These are phyloP conservation scores for Nymphalis polychloros DNA, from an alignment of 2,888 invertebrate species.

Conservation along the genomic window DNA sequence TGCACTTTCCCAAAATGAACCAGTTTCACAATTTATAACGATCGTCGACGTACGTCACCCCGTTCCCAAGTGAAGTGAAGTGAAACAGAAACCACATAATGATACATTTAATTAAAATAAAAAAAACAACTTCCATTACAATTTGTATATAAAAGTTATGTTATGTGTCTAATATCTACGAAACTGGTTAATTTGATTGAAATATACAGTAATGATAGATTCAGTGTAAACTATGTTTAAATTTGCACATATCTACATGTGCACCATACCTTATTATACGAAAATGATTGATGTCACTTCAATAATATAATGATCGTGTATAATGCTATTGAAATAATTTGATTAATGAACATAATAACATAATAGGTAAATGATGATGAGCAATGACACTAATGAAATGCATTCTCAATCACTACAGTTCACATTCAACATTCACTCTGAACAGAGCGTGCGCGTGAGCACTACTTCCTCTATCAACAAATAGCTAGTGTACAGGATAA, in stretches of 20 bases:
- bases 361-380: slow-evolving; percentile 26
- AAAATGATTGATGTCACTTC: slow-evolving; percentile 14
- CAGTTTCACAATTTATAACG: slow-evolving; percentile 31
- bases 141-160: background rate
- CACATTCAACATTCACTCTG: slow-evolving; percentile 70
- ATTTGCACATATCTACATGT: slow-evolving; percentile 11
- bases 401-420: slow-evolving; percentile 73
- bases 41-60: background rate
- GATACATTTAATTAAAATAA: background rate
- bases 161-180: background rate
- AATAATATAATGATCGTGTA: slow-evolving; percentile 8
- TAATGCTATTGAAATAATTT: slow-evolving; percentile 23
- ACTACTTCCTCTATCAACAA: slow-evolving; percentile 45
- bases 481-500: slow-evolving; percentile 32
- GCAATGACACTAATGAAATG: slow-evolving; percentile 48
- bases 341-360: slow-evolving; percentile 32
- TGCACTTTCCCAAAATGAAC: slow-evolving; percentile 33
- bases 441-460: slow-evolving; percentile 55
- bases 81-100: background rate
- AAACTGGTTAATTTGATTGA: slow-evolving; percentile 19
- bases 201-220: slow-evolving; percentile 4
- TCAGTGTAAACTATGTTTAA: background rate
- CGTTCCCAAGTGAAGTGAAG: background rate
- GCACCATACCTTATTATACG: slow-evolving; percentile 22
- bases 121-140: background rate